phyloP scores from a whole-genome alignment of 2,888 invertebrate genomes.

The Sthenelais limicola region DNA sequence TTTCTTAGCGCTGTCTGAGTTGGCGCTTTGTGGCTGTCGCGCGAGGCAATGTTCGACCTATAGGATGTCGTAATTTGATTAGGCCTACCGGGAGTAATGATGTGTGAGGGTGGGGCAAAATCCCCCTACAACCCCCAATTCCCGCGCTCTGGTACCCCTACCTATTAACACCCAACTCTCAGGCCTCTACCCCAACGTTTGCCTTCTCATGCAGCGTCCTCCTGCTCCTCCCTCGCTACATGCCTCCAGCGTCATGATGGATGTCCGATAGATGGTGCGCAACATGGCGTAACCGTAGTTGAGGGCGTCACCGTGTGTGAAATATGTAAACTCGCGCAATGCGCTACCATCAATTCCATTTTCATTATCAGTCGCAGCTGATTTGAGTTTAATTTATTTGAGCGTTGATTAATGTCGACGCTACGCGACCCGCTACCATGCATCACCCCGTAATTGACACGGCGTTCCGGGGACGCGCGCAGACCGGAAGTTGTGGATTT shows the following conservation, averaged over 20 bases:
- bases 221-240: no score
- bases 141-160: no score
- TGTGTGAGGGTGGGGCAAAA: no score
- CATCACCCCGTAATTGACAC: conserved; percentile 33
- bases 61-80: conserved; percentile 3
- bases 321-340: conserved; percentile 16
- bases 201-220: no score
- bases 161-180: no score
- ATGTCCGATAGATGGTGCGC: no score
- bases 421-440: conserved; percentile 24
- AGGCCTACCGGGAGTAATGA: conserved; percentile 4
- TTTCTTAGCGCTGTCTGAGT: no score
- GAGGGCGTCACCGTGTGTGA: conserved; percentile 4
- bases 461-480: conserved; percentile 1
- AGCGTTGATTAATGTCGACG: conserved; percentile 16
- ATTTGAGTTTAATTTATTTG: conserved; percentile 40
- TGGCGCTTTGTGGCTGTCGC: not conserved
- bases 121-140: no score
- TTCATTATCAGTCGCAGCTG: conserved; percentile 31
- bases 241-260: no score
- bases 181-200: no score
- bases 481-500: conserved; percentile 18
- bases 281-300: conserved; percentile 4
- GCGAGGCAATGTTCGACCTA: not conserved
- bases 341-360: conserved; percentile 20